Evolutionary conservation across 2,797 vertebrate genomes (phyloP).

Genomic region (Denticeps clupeoides): DNA sequence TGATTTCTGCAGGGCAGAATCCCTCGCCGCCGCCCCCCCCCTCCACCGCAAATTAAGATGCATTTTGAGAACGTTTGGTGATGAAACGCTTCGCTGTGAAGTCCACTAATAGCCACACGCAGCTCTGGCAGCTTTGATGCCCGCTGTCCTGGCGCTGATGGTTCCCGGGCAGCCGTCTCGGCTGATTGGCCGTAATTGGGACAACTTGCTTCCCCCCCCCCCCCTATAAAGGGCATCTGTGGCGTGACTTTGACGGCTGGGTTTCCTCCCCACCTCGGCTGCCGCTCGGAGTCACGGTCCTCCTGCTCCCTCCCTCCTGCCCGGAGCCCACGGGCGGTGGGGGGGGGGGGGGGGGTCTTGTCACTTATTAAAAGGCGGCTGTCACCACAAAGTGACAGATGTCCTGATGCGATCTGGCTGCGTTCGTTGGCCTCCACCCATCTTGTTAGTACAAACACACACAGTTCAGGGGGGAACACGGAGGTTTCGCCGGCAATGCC

Average conservation of each 20-base stretch:
- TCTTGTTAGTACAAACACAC: conserved; percentile 59
- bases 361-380: conserved; percentile 79
- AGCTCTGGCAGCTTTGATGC: conserved; percentile 51
- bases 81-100: conserved; percentile 43
- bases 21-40: not conserved
- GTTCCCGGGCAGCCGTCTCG: conserved; percentile 42
- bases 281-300: conserved; percentile 32
- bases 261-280: conserved; percentile 32
- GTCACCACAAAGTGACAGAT: conserved; percentile 88
- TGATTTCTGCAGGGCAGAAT: conserved; percentile 60
- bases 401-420: conserved; percentile 83
- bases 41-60: conserved; percentile 47
- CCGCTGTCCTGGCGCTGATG: conserved; percentile 33
- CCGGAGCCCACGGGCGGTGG: too few species aligned
- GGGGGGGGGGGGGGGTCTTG: conserved; percentile 68
- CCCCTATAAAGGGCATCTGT: conserved; percentile 41
- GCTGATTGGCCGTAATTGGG: conserved; percentile 62
- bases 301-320: conserved; percentile 41
- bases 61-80: conserved; percentile 61
- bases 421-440: conserved; percentile 66
- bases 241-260: conserved; percentile 54
- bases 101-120: conserved; percentile 49
- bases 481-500: too few species aligned
- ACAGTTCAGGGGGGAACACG: conserved; percentile 69
- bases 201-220: conserved; percentile 56